These are phyloP conservation scores for Ptyas mucosa DNA, from an alignment of 2,113 vertebrate species.

Conservation along the genomic window DNA sequence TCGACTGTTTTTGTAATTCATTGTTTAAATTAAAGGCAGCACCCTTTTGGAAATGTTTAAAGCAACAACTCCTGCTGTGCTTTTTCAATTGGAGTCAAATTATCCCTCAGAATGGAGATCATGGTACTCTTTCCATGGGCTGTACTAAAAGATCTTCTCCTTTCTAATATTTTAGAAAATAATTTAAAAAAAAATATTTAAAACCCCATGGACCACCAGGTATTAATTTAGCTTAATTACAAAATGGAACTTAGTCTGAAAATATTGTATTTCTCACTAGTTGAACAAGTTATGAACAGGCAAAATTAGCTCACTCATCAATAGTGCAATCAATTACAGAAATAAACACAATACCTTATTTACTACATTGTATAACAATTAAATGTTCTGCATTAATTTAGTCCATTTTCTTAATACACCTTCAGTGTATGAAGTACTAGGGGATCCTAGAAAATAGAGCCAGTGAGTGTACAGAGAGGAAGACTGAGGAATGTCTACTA, in stretches of 20 bases:
- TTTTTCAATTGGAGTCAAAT: background rate
- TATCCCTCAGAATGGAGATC: background rate
- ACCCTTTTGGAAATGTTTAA: background rate
- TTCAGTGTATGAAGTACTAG: background rate
- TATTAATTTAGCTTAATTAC: background rate
- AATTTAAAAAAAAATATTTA: background rate
- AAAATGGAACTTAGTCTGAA: background rate
- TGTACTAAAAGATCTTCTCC: background rate
- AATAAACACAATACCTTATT: background rate
- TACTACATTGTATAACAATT: background rate
- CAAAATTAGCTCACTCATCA: background rate
- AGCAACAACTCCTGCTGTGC: background rate
- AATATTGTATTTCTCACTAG: background rate
- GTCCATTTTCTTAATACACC: background rate
- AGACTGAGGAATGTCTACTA: background rate
- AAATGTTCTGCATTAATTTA: background rate
- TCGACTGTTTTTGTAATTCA: background rate
- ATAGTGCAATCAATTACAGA: background rate
- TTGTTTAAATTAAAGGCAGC: background rate
- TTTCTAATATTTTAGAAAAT: background rate
- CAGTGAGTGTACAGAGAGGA: background rate
- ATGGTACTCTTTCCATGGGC: background rate
- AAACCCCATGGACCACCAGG: background rate
- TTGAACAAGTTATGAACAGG: background rate
- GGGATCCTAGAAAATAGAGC: background rate